Percentiles rank a stretch among this genome's conserved stretches.
phyloP scores from a whole-genome alignment of 2,113 vertebrate species.

The Zonotrichia leucophrys region DNA sequence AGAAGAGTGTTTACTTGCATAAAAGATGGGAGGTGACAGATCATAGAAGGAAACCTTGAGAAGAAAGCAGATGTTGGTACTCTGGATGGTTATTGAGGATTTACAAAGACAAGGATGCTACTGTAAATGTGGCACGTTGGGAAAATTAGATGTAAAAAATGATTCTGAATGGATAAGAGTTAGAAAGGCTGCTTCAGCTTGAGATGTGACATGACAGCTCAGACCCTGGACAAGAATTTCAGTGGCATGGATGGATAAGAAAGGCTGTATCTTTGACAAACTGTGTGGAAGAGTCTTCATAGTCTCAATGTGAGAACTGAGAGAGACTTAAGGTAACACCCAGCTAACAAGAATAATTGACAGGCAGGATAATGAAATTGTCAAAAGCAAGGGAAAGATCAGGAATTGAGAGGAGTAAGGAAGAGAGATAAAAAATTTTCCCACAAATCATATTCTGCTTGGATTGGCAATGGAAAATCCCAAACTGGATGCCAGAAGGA shows the following conservation, averaged over 20 bases:
- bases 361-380: not conserved
- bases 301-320: not conserved
- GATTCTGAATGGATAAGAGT: not conserved
- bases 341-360: not conserved
- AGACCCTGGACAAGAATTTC: not conserved
- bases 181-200: not conserved
- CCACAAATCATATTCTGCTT: not conserved
- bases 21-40: not conserved
- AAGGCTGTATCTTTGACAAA: not conserved
- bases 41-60: not conserved
- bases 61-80: not conserved
- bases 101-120: not conserved
- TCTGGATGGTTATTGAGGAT: not conserved
- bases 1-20: not conserved
- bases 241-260: not conserved
- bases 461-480: not conserved
- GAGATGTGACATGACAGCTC: not conserved
- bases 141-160: not conserved
- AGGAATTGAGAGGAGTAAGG: not conserved
- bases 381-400: not conserved
- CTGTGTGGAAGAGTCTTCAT: not conserved
- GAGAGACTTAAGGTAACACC: not conserved
- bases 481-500: not conserved
- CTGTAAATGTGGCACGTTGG: not conserved
- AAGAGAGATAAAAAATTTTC: not conserved